phyloP scores from a whole-genome alignment of 1,140 invertebrate genomes.

The Drosophila bifasciata region DNA sequence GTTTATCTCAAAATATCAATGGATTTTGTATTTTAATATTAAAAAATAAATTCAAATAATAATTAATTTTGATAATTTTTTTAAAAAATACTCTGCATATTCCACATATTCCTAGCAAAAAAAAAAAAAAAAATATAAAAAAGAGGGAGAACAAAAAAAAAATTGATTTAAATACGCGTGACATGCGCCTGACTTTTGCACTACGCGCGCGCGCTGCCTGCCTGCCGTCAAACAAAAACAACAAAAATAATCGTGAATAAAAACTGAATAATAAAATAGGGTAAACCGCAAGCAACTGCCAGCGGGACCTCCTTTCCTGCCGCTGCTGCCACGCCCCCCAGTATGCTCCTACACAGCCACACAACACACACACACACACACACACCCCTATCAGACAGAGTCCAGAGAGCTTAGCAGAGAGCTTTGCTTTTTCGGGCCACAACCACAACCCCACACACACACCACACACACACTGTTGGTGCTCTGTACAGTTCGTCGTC shows the following conservation, averaged over 20 bases:
- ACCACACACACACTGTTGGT: background rate
- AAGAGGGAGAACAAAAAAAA: slow-evolving; percentile 22
- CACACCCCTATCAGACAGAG: slow-evolving; percentile 29
- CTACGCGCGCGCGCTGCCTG: slow-evolving; percentile 55
- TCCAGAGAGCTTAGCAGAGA: slow-evolving; percentile 47
- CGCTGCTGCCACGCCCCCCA: slow-evolving; percentile 17
- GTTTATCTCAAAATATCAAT: no score
- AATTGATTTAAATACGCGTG: slow-evolving; percentile 79
- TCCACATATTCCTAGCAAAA: no score
- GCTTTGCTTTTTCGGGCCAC: slow-evolving; percentile 52
- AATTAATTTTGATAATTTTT: no score
- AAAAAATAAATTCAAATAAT: no score
- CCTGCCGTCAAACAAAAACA: slow-evolving; percentile 16
- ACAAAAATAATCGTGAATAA: slow-evolving; percentile 10
- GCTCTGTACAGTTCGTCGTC: slow-evolving; percentile 30
- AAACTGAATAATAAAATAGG: slow-evolving; percentile 43
- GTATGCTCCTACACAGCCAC: slow-evolving; percentile 1
- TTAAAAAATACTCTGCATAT: no score
- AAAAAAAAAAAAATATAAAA: background rate
- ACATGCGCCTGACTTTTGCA: slow-evolving; percentile 80
- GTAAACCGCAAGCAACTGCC: slow-evolving; percentile 33
- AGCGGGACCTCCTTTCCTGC: slow-evolving; percentile 10
- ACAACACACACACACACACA: slow-evolving; percentile 6
- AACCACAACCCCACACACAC: slow-evolving; percentile 17
- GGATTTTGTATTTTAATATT: no score